Percentiles rank a stretch among this genome's conserved stretches.
Conservation (phyloP, 1,140 invertebrate species). For the Wasmannia auropunctata region DNA sequence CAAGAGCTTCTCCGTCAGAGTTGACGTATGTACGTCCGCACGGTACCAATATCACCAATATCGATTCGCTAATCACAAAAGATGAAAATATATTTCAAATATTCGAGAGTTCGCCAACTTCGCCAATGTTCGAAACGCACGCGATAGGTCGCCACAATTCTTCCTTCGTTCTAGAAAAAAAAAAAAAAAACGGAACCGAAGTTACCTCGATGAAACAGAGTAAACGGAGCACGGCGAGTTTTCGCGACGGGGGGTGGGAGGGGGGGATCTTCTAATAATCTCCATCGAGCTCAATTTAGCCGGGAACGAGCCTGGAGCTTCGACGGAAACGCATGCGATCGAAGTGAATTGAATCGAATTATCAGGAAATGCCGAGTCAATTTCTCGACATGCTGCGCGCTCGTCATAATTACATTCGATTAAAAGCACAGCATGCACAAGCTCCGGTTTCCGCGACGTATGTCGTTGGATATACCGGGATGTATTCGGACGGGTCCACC, state of each 20-base stretch:
- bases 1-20: background rate
- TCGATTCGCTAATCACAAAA: slow-evolving; percentile 16
- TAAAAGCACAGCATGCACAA: slow-evolving; percentile 64
- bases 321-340: slow-evolving; percentile 26
- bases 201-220: background rate
- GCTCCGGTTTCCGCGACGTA: slow-evolving; percentile 15
- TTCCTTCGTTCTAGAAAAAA: background rate
- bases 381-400: slow-evolving; percentile 58
- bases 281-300: slow-evolving; percentile 27
- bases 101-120: background rate
- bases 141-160: background rate
- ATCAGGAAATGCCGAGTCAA: slow-evolving; percentile 59
- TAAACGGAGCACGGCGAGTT: background rate
- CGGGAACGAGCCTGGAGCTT: background rate
- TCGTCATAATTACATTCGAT: slow-evolving; percentile 69
- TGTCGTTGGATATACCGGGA: slow-evolving; percentile 34
- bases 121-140: background rate
- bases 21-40: background rate
- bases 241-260: slow-evolving; percentile 9
- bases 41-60: background rate
- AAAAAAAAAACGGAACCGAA: background rate
- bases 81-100: background rate
- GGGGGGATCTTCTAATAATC: slow-evolving; percentile 37
- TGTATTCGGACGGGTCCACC: slow-evolving; percentile 34
- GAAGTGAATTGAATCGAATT: slow-evolving; percentile 60